Conservation (phyloP, 2,113 vertebrate species). For the Corydoras maculifer region DNA sequence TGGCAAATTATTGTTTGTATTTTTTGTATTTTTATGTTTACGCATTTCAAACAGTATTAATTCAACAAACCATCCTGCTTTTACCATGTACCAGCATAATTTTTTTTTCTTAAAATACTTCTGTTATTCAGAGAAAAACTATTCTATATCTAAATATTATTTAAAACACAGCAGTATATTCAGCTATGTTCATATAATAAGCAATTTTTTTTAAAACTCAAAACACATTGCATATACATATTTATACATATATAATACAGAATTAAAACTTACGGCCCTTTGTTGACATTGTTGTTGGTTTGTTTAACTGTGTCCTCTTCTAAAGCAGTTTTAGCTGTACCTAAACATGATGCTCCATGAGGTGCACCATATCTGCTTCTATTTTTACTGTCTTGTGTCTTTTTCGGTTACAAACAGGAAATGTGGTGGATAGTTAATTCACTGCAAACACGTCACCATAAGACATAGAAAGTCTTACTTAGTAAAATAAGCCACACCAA, state of each 20-base stretch:
- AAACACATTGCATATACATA: background rate
- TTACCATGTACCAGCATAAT: too few species aligned
- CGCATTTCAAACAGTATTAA: too few species aligned
- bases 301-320: background rate
- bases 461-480: slow-evolving; percentile 21
- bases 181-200: too few species aligned
- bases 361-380: slow-evolving; percentile 40
- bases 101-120: too few species aligned
- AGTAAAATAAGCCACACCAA: slow-evolving; percentile 3
- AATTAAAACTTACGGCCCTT: slow-evolving; percentile 6
- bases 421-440: slow-evolving; percentile 53
- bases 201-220: too few species aligned
- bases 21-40: too few species aligned
- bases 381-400: slow-evolving; percentile 58
- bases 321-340: slow-evolving; percentile 23
- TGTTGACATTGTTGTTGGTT: background rate
- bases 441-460: slow-evolving; percentile 34
- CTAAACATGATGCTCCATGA: slow-evolving; percentile 16
- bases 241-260: background rate
- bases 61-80: too few species aligned
- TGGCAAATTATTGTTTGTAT: too few species aligned
- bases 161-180: too few species aligned
- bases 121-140: too few species aligned
- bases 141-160: too few species aligned
- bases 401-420: slow-evolving; percentile 74